Conservation (phyloP, 2,888 invertebrate species). For the Cataglyphis rosenhaueri region DNA sequence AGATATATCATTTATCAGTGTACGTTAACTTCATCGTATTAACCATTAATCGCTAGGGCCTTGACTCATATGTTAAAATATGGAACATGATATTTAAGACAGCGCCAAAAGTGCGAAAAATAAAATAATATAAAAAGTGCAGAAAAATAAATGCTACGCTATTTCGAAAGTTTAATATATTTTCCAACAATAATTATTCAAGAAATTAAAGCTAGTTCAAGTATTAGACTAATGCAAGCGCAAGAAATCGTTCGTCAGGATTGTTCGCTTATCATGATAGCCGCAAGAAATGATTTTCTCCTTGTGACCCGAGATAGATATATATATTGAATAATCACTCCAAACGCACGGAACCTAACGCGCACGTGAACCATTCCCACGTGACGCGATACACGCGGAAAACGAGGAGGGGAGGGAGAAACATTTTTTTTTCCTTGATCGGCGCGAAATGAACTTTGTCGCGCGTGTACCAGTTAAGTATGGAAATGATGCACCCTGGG, state of each 20-base stretch:
- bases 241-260: not conserved
- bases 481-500: constrained; percentile 78
- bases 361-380: constrained; percentile 33
- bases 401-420: not conserved
- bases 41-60: constrained; percentile 39
- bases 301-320: not conserved
- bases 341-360: not conserved
- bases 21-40: constrained; percentile 40
- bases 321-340: constrained; percentile 27
- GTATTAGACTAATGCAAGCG: not conserved
- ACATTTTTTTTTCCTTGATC: constrained; percentile 53
- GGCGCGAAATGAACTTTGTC: constrained; percentile 50
- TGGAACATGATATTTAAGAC: not conserved
- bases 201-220: not conserved
- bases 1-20: constrained; percentile 52
- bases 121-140: not conserved
- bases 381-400: constrained; percentile 14
- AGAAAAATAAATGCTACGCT: not conserved
- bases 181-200: constrained; percentile 9
- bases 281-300: not conserved
- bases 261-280: not conserved
- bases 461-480: constrained; percentile 52
- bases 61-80: constrained; percentile 30
- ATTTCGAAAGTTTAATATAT: not conserved
- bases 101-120: not conserved